phyloP scores from a whole-genome alignment of 2,797 vertebrate species.

The Triplophysa yarkandensis region DNA sequence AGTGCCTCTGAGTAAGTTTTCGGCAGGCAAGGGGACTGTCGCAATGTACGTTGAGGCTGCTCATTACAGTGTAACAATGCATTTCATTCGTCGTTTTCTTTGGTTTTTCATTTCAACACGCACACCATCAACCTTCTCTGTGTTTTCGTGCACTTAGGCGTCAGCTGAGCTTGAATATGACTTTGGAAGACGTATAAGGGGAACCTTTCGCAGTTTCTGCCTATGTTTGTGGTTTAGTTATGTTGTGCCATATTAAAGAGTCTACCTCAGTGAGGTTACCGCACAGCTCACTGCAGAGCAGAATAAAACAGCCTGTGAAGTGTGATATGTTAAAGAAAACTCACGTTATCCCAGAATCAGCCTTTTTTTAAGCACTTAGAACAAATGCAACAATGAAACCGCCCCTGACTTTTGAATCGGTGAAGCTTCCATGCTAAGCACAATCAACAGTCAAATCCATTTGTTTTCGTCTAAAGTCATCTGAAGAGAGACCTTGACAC shows the following conservation, averaged over 20 bases:
- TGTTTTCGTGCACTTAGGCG: slow-evolving; percentile 71
- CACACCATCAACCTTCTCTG: slow-evolving; percentile 68
- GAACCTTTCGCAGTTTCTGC: slow-evolving; percentile 62
- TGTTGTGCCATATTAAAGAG: slow-evolving; percentile 70
- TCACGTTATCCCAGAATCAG: slow-evolving; percentile 68
- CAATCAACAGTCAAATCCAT: slow-evolving; percentile 71
- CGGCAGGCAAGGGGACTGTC: slow-evolving; percentile 42
- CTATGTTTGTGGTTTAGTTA: slow-evolving; percentile 62
- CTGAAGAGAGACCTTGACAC: slow-evolving; percentile 2
- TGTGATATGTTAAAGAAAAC: slow-evolving; percentile 58
- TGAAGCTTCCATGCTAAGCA: slow-evolving; percentile 72
- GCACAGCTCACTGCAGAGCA: slow-evolving; percentile 76
- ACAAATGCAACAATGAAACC: slow-evolving; percentile 64
- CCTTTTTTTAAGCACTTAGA: slow-evolving; percentile 78
- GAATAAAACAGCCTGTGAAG: slow-evolving; percentile 70
- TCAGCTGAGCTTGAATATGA: slow-evolving; percentile 55
- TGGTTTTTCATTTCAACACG: slow-evolving; percentile 59
- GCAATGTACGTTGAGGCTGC: slow-evolving; percentile 56
- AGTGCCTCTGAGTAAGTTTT: slow-evolving; percentile 87
- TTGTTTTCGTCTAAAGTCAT: slow-evolving; percentile 15
- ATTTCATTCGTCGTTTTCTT: slow-evolving; percentile 11
- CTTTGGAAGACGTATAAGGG: slow-evolving; percentile 26
- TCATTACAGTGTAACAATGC: slow-evolving; percentile 54
- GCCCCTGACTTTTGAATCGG: slow-evolving; percentile 53
- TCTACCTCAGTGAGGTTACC: slow-evolving; percentile 83